Percentiles rank a stretch among this genome's conserved stretches.
phyloP scores from a whole-genome alignment of 2,113 vertebrate species.

The Abramis brama region DNA sequence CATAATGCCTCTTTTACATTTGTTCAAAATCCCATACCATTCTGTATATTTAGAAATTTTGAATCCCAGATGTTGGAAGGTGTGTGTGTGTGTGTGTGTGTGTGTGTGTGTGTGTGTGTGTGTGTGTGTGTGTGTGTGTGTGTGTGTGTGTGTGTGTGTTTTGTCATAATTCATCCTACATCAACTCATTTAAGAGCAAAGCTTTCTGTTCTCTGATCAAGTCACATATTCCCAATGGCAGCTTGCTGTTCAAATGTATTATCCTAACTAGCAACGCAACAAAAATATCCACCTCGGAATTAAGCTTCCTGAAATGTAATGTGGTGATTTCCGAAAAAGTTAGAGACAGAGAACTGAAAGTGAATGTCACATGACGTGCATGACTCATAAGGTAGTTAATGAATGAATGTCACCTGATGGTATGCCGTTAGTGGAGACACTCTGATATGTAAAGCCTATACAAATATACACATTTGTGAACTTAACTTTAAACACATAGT shows the following conservation, averaged over 20 bases:
- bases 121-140: neutral
- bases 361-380: constrained; percentile 44
- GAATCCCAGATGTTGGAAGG: neutral
- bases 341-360: constrained; percentile 53
- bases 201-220: neutral
- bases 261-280: neutral
- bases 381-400: constrained; percentile 14
- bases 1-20: neutral
- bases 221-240: neutral
- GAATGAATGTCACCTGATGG: constrained; percentile 43
- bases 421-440: neutral
- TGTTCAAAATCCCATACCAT: neutral
- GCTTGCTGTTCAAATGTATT: neutral
- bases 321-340: constrained; percentile 57
- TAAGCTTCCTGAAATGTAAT: constrained; percentile 45
- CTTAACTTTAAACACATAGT: neutral
- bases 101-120: neutral
- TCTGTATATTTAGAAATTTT: neutral
- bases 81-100: neutral
- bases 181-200: neutral
- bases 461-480: neutral
- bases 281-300: constrained; percentile 1
- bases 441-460: neutral
- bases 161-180: neutral
- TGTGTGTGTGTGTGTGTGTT: neutral